Evolutionary conservation across 2,797 vertebrate genomes (phyloP).

Genomic region (Hipposideros larvatus): DNA sequence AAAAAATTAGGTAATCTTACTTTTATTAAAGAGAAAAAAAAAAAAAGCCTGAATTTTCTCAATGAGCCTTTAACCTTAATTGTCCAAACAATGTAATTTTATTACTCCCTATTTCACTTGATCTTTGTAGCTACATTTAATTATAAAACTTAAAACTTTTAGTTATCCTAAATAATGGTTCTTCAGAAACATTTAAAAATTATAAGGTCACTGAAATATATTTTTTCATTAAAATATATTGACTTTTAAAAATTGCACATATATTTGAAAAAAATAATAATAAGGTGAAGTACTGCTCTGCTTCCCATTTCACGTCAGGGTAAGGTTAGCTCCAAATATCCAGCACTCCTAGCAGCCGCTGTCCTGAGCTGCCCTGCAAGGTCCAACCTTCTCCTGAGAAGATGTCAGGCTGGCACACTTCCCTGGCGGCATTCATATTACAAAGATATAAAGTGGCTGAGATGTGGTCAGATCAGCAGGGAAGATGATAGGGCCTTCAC

Average conservation of each 20-base stretch:
- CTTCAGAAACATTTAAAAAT: background rate
- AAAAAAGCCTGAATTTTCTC: background rate
- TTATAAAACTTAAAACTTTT: background rate
- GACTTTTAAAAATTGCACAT: background rate
- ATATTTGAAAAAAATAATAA: conserved; percentile 1
- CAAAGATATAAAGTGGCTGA: background rate
- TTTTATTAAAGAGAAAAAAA: background rate
- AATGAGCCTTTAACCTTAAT: background rate
- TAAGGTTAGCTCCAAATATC: background rate
- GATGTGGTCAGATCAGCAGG: background rate
- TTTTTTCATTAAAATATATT: background rate
- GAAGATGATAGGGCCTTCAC: background rate
- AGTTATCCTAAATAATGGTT: background rate
- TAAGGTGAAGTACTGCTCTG: background rate
- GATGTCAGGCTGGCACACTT: background rate
- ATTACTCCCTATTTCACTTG: background rate
- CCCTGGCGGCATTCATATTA: background rate
- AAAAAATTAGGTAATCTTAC: background rate
- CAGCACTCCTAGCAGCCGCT: background rate
- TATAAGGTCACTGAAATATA: background rate
- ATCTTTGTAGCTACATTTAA: background rate
- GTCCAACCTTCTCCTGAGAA: background rate
- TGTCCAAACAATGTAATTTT: background rate
- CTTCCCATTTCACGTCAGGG: background rate
- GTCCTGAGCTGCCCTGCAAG: background rate